Evolutionary conservation across 92 coral and sea anemone genomes (phyloP).

Genomic region (Galaxea fascicularis): DNA sequence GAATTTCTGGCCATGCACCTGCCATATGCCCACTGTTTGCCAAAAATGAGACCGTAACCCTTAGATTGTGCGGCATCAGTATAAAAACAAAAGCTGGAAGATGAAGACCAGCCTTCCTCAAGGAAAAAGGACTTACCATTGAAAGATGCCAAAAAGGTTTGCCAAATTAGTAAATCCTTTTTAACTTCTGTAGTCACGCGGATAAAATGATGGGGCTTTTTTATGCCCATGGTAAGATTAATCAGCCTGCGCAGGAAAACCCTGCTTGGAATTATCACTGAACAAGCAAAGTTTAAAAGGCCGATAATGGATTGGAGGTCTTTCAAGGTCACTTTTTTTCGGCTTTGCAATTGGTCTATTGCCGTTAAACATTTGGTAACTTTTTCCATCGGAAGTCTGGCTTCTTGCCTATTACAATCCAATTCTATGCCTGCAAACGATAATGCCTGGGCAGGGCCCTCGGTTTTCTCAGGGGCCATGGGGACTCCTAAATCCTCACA

Average conservation of each 20-base stretch:
- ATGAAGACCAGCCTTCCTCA: constrained; percentile 43
- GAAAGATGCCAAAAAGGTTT: constrained; percentile 30
- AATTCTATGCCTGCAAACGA: constrained; percentile 62
- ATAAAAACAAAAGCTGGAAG: constrained; percentile 29
- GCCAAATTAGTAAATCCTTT: constrained; percentile 8
- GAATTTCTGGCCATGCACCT: too few species aligned
- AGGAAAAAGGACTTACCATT: constrained; percentile 60
- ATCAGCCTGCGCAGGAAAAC: constrained; percentile 62
- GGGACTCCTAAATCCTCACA: constrained; percentile 27
- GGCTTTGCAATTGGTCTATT: background rate
- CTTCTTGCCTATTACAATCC: constrained; percentile 42
- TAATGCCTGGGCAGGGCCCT: constrained; percentile 43
- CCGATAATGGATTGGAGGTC: constrained; percentile 52
- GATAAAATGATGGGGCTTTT: constrained; percentile 13
- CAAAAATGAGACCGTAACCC: constrained; percentile 53
- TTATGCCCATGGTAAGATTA: constrained; percentile 55
- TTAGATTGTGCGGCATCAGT: constrained; percentile 47
- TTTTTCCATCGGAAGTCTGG: constrained; percentile 47
- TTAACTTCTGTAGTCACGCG: constrained; percentile 43
- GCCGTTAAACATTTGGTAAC: constrained; percentile 20
- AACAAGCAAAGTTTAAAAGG: constrained; percentile 42
- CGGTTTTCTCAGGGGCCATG: constrained; percentile 68
- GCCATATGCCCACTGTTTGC: constrained; percentile 58
- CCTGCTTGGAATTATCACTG: constrained; percentile 55
- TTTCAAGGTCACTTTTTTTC: constrained; percentile 44